A percentile compares a stretch with the other conserved stretches of the same genome.
Conservation (phyloP, 35 echinoderm and acorn worm genomes). For the Anneissia japonica region DNA sequence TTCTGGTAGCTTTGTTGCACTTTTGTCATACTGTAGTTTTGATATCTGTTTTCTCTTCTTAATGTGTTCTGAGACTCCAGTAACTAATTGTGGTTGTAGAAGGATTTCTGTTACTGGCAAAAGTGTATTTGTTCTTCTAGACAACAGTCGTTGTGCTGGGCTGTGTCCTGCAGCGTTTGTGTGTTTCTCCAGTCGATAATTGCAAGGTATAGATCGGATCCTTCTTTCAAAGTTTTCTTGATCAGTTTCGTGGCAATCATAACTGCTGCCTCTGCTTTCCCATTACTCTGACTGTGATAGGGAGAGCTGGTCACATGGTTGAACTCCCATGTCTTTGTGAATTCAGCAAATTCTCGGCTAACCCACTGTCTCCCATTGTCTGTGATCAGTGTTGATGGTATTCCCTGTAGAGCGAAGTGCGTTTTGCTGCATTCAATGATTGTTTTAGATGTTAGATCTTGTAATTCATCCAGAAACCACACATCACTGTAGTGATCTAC, state of each 20-base stretch:
- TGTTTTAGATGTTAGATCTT: constrained; percentile 15
- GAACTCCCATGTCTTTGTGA: not conserved
- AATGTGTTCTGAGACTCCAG: too few relatives aligned
- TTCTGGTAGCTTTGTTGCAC: too few relatives aligned
- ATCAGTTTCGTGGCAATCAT: constrained; percentile 51
- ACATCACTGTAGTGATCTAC: constrained; percentile 49
- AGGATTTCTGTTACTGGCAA: too few relatives aligned
- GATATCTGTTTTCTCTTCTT: too few relatives aligned
- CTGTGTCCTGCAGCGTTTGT: constrained; percentile 12
- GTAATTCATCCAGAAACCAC: constrained; percentile 43
- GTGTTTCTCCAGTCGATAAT: constrained; percentile 67
- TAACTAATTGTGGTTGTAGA: too few relatives aligned
- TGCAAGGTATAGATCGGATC: constrained; percentile 22
- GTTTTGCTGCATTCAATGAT: constrained; percentile 12
- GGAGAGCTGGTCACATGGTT: constrained; percentile 15
- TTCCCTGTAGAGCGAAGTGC: constrained; percentile 41
- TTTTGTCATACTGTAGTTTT: too few relatives aligned
- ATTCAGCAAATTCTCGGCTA: constrained; percentile 9
- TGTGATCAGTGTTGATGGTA: constrained; percentile 38
- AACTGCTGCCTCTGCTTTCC: constrained; percentile 20
- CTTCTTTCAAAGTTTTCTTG: constrained; percentile 20
- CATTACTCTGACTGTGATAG: constrained; percentile 25
- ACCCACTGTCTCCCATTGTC: constrained; percentile 56
- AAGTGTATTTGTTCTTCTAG: too few relatives aligned
- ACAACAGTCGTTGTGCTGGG: constrained; percentile 49